These are phyloP conservation scores for Limanda limanda DNA, from an alignment of 2,113 vertebrate genomes.

Conservation along the genomic window DNA sequence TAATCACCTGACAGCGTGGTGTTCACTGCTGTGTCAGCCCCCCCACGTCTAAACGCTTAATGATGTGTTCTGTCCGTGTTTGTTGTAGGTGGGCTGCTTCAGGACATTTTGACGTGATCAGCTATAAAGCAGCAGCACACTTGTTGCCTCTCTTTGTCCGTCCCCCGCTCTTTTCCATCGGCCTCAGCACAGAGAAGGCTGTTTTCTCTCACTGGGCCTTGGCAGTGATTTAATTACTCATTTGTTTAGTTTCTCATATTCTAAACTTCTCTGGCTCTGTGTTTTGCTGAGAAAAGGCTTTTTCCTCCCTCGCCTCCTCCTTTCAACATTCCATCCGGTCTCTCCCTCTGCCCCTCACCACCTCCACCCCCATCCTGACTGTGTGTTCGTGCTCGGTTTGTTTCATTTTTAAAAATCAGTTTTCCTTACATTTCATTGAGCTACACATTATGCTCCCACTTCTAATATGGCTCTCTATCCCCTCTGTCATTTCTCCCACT, in stretches of 20 bases:
- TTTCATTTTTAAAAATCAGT: neutral
- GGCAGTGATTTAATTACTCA: slow-evolving; percentile 74
- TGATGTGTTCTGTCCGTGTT: slow-evolving; percentile 3
- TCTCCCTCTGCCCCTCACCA: slow-evolving; percentile 31
- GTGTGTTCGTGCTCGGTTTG: slow-evolving; percentile 37
- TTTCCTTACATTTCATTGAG: slow-evolving; percentile 20
- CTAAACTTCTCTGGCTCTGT: slow-evolving; percentile 59
- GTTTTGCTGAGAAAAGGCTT: slow-evolving; percentile 67
- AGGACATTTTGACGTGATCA: slow-evolving; percentile 15
- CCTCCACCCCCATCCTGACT: slow-evolving; percentile 17
- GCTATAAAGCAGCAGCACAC: neutral
- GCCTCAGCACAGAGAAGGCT: slow-evolving; percentile 55
- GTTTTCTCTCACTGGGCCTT: slow-evolving; percentile 64
- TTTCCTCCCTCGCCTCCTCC: slow-evolving; percentile 65
- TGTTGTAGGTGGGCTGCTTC: slow-evolving; percentile 5
- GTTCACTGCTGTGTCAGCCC: neutral
- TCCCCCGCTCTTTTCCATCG: slow-evolving; percentile 54
- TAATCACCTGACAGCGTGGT: neutral
- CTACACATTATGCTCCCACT: slow-evolving; percentile 9
- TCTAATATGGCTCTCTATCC: slow-evolving; percentile 22
- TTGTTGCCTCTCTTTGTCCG: slow-evolving; percentile 36
- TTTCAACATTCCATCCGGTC: slow-evolving; percentile 65
- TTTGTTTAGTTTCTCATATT: slow-evolving; percentile 77
- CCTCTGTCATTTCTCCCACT: slow-evolving; percentile 42
- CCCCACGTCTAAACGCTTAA: neutral